Conservation (phyloP, 35 echinoderm and acorn worm genomes). For the Patiria miniata region DNA sequence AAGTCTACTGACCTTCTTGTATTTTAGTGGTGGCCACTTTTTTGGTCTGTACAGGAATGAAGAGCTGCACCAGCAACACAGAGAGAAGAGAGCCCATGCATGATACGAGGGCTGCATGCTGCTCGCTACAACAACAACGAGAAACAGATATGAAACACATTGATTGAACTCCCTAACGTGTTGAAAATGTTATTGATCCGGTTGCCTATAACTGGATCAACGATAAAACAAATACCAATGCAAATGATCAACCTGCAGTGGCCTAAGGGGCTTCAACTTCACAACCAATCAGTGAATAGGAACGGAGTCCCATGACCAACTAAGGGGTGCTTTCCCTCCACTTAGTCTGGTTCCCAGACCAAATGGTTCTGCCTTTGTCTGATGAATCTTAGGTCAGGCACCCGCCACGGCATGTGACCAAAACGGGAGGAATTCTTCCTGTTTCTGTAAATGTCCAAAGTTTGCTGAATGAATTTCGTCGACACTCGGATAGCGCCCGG, state of each 20-base stretch:
- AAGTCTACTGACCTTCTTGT: slow-evolving; percentile 10
- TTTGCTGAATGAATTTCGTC: too few relatives aligned
- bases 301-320: too few relatives aligned
- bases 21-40: neutral
- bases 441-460: too few relatives aligned
- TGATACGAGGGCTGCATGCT: slow-evolving; percentile 46
- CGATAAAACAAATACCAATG: neutral
- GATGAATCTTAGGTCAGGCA: too few relatives aligned
- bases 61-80: slow-evolving; percentile 29
- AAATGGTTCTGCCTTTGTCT: too few relatives aligned
- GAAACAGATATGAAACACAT: neutral
- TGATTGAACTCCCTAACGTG: neutral
- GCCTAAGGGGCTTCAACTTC: neutral
- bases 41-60: slow-evolving; percentile 59
- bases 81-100: slow-evolving; percentile 50
- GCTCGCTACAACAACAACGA: slow-evolving; percentile 52
- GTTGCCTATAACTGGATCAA: neutral
- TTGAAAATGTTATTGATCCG: neutral
- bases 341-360: too few relatives aligned
- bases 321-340: too few relatives aligned
- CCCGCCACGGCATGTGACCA: too few relatives aligned
- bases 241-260: neutral
- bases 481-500: too few relatives aligned
- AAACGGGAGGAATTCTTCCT: too few relatives aligned
- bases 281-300: too few relatives aligned